Base-by-base conservation (phyloP, 2,888 invertebrate genomes). In the Margaritifera margaritifera region DNA sequence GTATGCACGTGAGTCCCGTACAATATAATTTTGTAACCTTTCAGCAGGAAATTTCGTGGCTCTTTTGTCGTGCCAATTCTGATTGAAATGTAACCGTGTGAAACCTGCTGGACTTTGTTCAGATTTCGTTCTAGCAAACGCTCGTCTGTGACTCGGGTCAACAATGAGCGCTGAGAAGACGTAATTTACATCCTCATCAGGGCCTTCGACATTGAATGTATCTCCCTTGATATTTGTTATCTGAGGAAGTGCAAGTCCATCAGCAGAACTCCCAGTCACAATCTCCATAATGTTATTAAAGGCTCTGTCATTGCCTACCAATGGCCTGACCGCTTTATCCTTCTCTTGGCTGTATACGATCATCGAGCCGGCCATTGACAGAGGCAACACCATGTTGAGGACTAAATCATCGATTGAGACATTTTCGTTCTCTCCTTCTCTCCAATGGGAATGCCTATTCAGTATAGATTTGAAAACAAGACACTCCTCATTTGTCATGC, bases 201-300 rank as follows among this genome's bases (percentile, higher is more conserved):
- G 42, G 20, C 55, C 55, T 6, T 58, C 56, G 24, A 52, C 52
- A 18, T 50, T 25, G 1, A 52, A 18, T 50, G 24, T 57, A 22
- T 18, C 50, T 15, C 58, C 58, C 25, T 65, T 65, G 50, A 57
- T 56, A 15, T 19, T 42, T 3, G 58, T 50, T 51, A 65, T 18
- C 24, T 66, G 61, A n/a, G 66, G 66, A 6, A 66, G 53, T 24
- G 24, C 20, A 15, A 66, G 61, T 18, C 66, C 66, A 54, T 66
- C 66, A 20, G 61, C 58, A 15, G 60, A 55, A 22, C 66, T 66
- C 5, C 66, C 66, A 22, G 66, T 55, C 42, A 54, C 24, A 24
- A 66, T 50, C 50, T 61, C 60, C 18, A 20, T 42, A 11, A 51
- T 61, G 15, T 22, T 8, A 4, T 61, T 20, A 15, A 61, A 42